phyloP scores from a whole-genome alignment of 2,797 vertebrate genomes.

The Gobio occitaniae region DNA sequence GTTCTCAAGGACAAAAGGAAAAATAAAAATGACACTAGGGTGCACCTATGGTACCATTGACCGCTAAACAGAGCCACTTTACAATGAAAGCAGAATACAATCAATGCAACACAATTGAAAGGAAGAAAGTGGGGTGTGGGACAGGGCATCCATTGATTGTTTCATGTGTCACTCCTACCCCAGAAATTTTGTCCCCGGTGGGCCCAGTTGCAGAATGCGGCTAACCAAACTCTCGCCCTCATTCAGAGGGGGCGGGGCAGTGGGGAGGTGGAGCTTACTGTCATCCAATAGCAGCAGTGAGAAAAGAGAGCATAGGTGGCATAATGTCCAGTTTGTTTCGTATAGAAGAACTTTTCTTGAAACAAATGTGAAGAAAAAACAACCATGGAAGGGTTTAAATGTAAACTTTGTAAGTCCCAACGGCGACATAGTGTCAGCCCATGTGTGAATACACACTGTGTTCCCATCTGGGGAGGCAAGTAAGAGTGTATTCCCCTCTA shows the following conservation, averaged over 20 bases:
- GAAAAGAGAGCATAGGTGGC: conserved; percentile 90
- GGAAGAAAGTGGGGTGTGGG: conserved; percentile 69
- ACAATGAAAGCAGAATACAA: conserved; percentile 78
- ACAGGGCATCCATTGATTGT: conserved; percentile 90
- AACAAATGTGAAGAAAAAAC: background rate
- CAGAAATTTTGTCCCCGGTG: conserved; percentile 99
- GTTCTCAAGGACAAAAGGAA: conserved; percentile 66
- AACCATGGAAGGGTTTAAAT: background rate
- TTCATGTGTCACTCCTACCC: conserved; percentile 94
- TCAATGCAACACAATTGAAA: conserved; percentile 66
- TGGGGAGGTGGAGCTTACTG: conserved; percentile 99
- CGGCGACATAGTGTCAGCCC: too few species aligned
- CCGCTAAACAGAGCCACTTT: conserved; percentile 54
- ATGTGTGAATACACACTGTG: too few species aligned
- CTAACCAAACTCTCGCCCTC: conserved; percentile 99
- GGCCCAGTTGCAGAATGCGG: conserved; percentile 99
- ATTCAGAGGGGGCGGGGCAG: conserved; percentile 98
- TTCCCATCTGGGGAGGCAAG: too few species aligned
- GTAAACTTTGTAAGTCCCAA: background rate
- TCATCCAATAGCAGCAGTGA: conserved; percentile 92
- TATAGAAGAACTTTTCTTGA: background rate
- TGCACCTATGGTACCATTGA: background rate
- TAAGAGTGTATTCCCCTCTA: background rate
- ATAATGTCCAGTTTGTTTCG: conserved; percentile 68
- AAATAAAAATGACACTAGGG: conserved; percentile 59